Conservation (phyloP, 2,113 vertebrate species). For the Todiramphus chloris region DNA sequence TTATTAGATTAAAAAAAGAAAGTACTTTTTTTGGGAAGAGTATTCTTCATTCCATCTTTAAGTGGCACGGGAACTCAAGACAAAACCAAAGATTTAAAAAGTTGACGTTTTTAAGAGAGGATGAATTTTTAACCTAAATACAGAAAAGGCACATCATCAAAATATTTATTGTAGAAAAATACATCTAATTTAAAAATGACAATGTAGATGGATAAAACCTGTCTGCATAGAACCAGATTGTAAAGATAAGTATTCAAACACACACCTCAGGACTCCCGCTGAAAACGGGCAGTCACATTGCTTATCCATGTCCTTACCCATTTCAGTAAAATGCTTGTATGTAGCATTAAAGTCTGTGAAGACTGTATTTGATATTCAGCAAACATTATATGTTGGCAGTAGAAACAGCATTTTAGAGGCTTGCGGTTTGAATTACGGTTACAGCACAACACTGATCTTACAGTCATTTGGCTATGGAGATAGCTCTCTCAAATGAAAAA, state of each 20-base stretch:
- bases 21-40: background rate
- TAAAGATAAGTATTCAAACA: background rate
- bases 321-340: background rate
- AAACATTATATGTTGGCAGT: constrained; percentile 28
- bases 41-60: background rate
- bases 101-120: background rate
- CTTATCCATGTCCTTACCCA: background rate
- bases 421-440: constrained; percentile 54
- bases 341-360: constrained; percentile 27
- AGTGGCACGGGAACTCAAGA: background rate
- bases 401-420: background rate
- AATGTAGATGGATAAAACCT: background rate
- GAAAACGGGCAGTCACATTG: constrained; percentile 3
- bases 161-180: background rate
- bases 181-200: background rate
- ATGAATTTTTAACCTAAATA: background rate
- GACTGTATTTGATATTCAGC: constrained; percentile 52
- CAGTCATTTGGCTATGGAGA: background rate
- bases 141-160: background rate
- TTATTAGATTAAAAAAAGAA: background rate
- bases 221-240: background rate
- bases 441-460: constrained; percentile 10
- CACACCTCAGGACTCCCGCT: background rate
- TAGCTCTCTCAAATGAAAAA: constrained; percentile 55
- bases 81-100: background rate